Percentiles rank a stretch among this genome's conserved stretches.
These are phyloP conservation scores for Drosophila willistoni DNA, from an alignment of 1,140 invertebrate species.

Conservation along the genomic window DNA sequence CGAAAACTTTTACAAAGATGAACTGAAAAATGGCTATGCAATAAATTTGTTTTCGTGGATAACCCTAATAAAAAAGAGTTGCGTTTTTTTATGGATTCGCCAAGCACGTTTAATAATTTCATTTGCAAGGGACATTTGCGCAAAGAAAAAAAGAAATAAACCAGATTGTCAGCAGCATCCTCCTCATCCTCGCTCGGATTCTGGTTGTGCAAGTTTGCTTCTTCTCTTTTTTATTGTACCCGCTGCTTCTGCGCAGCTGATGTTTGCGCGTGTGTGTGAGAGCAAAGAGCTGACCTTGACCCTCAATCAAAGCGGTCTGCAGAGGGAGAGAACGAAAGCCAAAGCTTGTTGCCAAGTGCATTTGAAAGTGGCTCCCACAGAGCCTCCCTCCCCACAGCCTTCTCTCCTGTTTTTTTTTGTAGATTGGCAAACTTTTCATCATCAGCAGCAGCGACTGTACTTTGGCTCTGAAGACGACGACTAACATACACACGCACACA, in stretches of 20 bases:
- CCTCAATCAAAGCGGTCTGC: constrained; percentile 64
- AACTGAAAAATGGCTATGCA: too few relatives aligned
- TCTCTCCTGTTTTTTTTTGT: neutral
- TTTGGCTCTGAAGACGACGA: constrained; percentile 20
- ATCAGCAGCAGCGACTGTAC: constrained; percentile 16
- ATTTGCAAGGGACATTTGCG: constrained; percentile 4
- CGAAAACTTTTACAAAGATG: too few relatives aligned
- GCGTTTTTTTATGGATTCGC: neutral
- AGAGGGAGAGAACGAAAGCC: constrained; percentile 21
- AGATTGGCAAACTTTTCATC: constrained; percentile 21
- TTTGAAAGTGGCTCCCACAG: constrained; percentile 26
- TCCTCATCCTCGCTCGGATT: neutral
- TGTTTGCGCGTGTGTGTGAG: constrained; percentile 30
- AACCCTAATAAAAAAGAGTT: constrained; percentile 2
- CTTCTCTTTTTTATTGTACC: constrained; percentile 29
- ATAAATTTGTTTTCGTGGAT: neutral
- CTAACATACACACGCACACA: constrained; percentile 11
- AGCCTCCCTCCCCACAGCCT: constrained; percentile 18
- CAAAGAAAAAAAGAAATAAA: neutral
- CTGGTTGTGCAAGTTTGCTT: constrained; percentile 22
- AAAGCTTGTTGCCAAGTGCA: constrained; percentile 78
- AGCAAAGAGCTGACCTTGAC: constrained; percentile 72
- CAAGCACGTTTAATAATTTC: neutral
- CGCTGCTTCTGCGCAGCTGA: constrained; percentile 75
- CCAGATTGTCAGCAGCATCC: constrained; percentile 1